Evolutionary conservation across 2,888 invertebrate species (phyloP), one percentile per base, ranked within the genome.

Genomic region (Lacanobia wlatinum): DNA sequence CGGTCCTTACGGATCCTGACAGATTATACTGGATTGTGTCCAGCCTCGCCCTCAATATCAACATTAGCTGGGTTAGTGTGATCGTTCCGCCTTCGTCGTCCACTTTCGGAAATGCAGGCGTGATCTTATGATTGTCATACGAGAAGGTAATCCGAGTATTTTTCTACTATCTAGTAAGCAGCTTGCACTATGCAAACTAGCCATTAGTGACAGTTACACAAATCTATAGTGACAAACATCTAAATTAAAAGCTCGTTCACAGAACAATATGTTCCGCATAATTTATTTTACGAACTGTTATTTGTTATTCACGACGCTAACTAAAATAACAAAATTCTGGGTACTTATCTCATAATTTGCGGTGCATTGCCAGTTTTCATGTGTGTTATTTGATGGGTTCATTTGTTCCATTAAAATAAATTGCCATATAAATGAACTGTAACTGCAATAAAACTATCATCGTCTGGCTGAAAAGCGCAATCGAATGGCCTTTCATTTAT

Each of bases 321-420:
- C 3, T 38, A 2, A 21, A 40, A 21, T 40, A 59, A 21, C 43
- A 9, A 34, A 14, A 38, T 59, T n/a, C 5, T 59, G 6, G 53
- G 53, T 53, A 23, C n/a, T 16, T 43, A 43, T 60, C 16, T 21
- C 34, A 21, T 8, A 48, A 34, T 61, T 43, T 56, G 56, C n/a
- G 1, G 12, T 16, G 4, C 43, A 38, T 23, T 61, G 6, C n/a
- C 55, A 70, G 60, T 50, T 70, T 56, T 63, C 16, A 5, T 10
- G 46, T 14, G 38, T 14, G 9, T 68, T 16, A 43, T 9, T 34
- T 43, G 12, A 23, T 23, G 3, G 38, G 23, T 46, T 46, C n/a
- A 38, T 62, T 38, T 10, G 28, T 28, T n/a, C 38, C 16, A 10
- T 50, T 66, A 56, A 69, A 76, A 46, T 68, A n/a, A 76, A 59